These are phyloP conservation scores for Falco punctatus DNA, from an alignment of 2,113 vertebrate species.

Conservation along the genomic window DNA sequence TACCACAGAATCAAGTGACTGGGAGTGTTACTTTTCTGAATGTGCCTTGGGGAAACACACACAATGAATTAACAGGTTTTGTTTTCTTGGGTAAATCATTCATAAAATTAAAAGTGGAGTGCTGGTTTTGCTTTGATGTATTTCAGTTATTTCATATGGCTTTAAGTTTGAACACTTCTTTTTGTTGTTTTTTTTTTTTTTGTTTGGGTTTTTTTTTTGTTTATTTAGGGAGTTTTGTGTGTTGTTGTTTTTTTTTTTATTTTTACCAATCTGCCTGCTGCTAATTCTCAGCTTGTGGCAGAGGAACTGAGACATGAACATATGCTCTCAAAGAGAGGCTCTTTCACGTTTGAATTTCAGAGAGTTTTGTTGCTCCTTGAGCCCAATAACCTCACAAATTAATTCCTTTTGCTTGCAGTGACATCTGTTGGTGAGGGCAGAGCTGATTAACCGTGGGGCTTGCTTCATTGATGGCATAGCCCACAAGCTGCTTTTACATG, in stretches of 20 bases:
- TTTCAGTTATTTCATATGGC: not conserved
- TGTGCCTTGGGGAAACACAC: not conserved
- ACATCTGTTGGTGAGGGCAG: constrained; percentile 55
- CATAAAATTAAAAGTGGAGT: constrained; percentile 35
- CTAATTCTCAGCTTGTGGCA: constrained; percentile 56
- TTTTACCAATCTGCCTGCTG: constrained; percentile 45
- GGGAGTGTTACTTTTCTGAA: not conserved
- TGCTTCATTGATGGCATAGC: not conserved
- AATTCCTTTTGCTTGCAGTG: constrained; percentile 55
- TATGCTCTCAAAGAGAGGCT: constrained; percentile 5
- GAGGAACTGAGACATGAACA: constrained; percentile 18
- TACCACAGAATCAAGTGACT: not conserved
- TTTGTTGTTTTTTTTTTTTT: not conserved
- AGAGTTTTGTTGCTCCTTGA: not conserved
- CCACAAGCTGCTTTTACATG: not conserved
- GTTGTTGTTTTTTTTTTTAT: not conserved
- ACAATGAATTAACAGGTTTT: constrained; percentile 22
- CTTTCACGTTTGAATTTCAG: constrained; percentile 26
- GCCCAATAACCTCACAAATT: constrained; percentile 1
- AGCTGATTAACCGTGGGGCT: not conserved
- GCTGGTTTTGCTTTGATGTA: not conserved
- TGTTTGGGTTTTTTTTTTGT: not conserved
- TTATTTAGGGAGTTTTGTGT: no score
- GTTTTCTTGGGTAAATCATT: constrained; percentile 45
- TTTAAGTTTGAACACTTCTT: constrained; percentile 7